Evolutionary conservation across 2,113 vertebrate species (phyloP), one percentile per base, ranked within the genome.

Genomic region (Numida meleagris): DNA sequence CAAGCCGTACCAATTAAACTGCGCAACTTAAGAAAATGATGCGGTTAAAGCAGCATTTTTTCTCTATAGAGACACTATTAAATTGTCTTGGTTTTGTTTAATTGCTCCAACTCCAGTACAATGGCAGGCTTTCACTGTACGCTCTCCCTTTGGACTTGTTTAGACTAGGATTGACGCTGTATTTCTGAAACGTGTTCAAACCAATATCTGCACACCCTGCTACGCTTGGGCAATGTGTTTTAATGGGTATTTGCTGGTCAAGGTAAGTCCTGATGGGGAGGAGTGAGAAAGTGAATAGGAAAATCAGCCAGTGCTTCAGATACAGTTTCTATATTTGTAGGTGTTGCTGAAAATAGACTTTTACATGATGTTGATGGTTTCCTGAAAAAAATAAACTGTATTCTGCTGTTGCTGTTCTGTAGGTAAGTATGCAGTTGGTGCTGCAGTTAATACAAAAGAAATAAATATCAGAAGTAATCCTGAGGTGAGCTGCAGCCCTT

Each of bases 131-230:
- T 90, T 95, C 85, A 81, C 72, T 93, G 76, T 61, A 19, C 0
- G 5, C 76, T 87, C 43, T 74, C 59, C 74, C 89, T 83, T 83
- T 81, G 80, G 95, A 61, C 96, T 97, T 96, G 95, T 97, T 96
- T 95, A 94, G 95, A 53, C 93, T 90, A 72, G 29, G n/a, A 43
- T 65, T 86, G 68, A 78, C 0, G 16, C 38, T 88, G 9, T 81
- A 88, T 81, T 95, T 79, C 82, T 86, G 93, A 93, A 93, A 86
- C 91, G 12, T 91, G 91, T 94, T 96, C 88, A 62, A 86, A 88
- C 68, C 92, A 96, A 2, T 78, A 45, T 48, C 57, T 94, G 71
- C 72, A 17, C 2, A 38, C 68, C 58, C 57, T 51, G 8, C 68
- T 88, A 67, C 36, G 70, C 76, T 78, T 0, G 2, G 68, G 68